Conservation (phyloP, 2,888 invertebrate genomes). For the Formica aserva region DNA sequence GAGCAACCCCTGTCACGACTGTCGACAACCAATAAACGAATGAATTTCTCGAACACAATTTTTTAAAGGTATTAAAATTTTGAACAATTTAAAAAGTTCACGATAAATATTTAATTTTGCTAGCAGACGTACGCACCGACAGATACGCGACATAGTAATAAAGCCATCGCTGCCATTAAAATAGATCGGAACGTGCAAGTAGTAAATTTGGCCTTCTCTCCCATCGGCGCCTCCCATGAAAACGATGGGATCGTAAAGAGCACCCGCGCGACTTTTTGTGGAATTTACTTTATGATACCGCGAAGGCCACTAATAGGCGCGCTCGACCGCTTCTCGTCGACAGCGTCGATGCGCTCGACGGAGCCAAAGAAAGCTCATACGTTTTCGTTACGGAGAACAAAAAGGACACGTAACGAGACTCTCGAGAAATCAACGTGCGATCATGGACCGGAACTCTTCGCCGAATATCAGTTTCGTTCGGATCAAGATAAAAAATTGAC, state of each 20-base stretch:
- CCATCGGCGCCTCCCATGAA: slow-evolving; percentile 26
- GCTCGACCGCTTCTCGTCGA: slow-evolving; percentile 56
- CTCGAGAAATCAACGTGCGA: slow-evolving; percentile 30
- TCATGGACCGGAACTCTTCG: slow-evolving; percentile 6
- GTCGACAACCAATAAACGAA: background rate
- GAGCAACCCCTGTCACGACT: background rate
- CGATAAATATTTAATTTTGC: background rate
- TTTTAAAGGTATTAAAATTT: background rate
- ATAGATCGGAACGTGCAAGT: slow-evolving; percentile 72
- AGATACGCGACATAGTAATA: background rate
- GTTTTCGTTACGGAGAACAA: slow-evolving; percentile 65
- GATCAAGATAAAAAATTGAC: too few species aligned
- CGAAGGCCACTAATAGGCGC: slow-evolving; percentile 66
- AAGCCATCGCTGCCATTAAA: slow-evolving; percentile 59
- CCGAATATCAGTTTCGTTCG: background rate
- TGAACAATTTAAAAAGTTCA: background rate
- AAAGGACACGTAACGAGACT: slow-evolving; percentile 56
- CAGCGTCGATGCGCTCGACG: slow-evolving; percentile 40
- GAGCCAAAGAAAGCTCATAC: slow-evolving; percentile 69
- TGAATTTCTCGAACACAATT: slow-evolving; percentile 4
- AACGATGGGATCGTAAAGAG: slow-evolving; percentile 64
- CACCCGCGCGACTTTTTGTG: slow-evolving; percentile 58
- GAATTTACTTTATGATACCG: slow-evolving; percentile 71
- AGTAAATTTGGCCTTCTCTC: slow-evolving; percentile 68
- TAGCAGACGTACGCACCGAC: background rate